phyloP scores from a whole-genome alignment of 2,113 vertebrate genomes.

The Zosterops pallidus region DNA sequence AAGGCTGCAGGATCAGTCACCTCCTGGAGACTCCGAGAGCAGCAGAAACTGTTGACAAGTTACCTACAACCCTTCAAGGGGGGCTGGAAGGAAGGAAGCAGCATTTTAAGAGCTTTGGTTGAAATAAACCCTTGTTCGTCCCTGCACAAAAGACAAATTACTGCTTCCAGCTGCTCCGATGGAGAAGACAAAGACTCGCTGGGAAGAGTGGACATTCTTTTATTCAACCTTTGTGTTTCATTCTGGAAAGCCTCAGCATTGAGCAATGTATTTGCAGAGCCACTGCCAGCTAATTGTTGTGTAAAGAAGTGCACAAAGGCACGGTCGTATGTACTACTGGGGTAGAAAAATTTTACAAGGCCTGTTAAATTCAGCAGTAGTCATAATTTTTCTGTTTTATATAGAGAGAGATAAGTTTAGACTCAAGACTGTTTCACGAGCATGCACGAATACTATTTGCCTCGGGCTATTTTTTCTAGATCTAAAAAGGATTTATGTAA shows the following conservation, averaged over 20 bases:
- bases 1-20: neutral
- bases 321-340: neutral
- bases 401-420: neutral
- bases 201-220: neutral
- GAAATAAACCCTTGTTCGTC: neutral
- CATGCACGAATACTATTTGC: neutral
- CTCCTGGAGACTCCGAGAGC: neutral
- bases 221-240: conserved; percentile 44
- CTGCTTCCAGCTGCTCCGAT: neutral
- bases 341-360: conserved; percentile 11
- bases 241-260: conserved; percentile 10
- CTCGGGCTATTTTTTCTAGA: neutral
- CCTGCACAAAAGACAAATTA: neutral
- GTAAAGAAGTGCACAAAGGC: conserved; percentile 16
- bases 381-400: conserved; percentile 21
- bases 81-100: neutral
- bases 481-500: conserved; percentile 20
- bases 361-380: neutral
- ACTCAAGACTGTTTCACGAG: neutral
- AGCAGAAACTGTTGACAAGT: neutral
- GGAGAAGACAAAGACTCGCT: neutral
- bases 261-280: conserved; percentile 11
- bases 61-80: neutral
- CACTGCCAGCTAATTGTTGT: conserved; percentile 35
- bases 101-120: neutral